Conservation (phyloP, 2,113 vertebrate genomes). For the Daphoenositta chrysoptera region DNA sequence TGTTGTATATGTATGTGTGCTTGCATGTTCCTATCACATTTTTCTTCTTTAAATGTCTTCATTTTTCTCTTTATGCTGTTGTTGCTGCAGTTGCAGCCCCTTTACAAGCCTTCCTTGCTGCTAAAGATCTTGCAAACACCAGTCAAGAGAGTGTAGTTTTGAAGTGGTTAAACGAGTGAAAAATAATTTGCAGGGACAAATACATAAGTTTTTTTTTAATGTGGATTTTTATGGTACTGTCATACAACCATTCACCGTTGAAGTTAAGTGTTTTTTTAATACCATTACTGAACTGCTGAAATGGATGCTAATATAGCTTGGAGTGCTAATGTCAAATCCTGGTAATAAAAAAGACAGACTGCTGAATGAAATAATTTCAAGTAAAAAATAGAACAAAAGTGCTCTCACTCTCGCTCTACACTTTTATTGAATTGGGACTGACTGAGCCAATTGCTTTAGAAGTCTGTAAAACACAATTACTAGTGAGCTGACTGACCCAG, state of each 20-base stretch:
- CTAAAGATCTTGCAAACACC: slow-evolving; percentile 36
- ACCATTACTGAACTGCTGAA: slow-evolving; percentile 83
- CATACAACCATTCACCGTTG: slow-evolving; percentile 83
- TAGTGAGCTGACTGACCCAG: slow-evolving; percentile 77
- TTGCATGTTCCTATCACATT: not conserved
- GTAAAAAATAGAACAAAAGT: slow-evolving; percentile 83
- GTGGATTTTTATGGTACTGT: slow-evolving; percentile 83
- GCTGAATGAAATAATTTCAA: slow-evolving; percentile 86
- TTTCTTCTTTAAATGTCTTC: not conserved
- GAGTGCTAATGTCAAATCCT: slow-evolving; percentile 85
- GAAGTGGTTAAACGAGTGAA: slow-evolving; percentile 80
- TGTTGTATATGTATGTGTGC: not conserved
- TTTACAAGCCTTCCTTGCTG: not conserved
- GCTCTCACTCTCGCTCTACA: slow-evolving; percentile 76
- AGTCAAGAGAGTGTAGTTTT: slow-evolving; percentile 61
- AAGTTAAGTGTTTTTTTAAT: slow-evolving; percentile 90
- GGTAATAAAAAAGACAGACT: slow-evolving; percentile 88
- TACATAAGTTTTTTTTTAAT: slow-evolving; percentile 78
- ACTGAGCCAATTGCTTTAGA: slow-evolving; percentile 83
- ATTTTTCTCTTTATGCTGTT: not conserved
- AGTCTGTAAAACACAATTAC: slow-evolving; percentile 86
- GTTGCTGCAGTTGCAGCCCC: not conserved
- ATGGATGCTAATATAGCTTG: slow-evolving; percentile 84
- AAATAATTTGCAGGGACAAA: slow-evolving; percentile 80
- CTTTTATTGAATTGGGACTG: slow-evolving; percentile 86